Base-by-base conservation (phyloP, 2,113 vertebrate genomes). In the Prolemur simus region DNA sequence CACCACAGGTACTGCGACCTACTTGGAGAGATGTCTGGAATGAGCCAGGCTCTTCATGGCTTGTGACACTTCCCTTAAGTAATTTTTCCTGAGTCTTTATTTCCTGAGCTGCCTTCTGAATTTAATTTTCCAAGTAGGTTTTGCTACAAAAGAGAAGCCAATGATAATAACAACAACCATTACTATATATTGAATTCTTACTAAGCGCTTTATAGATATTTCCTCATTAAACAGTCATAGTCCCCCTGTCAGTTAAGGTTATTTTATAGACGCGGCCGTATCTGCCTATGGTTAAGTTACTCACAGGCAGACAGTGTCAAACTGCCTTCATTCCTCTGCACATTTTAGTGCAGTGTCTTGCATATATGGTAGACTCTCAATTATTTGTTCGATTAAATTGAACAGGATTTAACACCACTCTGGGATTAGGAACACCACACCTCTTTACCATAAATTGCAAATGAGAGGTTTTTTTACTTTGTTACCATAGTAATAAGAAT, bases 31-130 rank as follows among this genome's bases (percentile, higher is more conserved):
- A 34, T 37, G 32, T 64, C 42, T 82, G 47, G n/a, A 87, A 73
- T 39, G 4, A 86, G 21, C 58, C 4, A 11, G 82, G 73, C 66
- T 42, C 18, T 58, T 6, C 29, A 42, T 49, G 39, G 18, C 39
- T 66, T 27, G 14, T 89, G 39, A 32, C 21, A 58, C 2, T 52
- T 91, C 37, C 42, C n/a, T 54, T 77, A 92, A 47, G 47, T 80
- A 78, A 88, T 87, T 91, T 92, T 94, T 49, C 78, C 66, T 86
- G 20, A 92, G 78, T 69, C 54, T 89, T 14, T 39, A 76, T 23
- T 94, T 86, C 47, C 58, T 87, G 21, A 39, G 27, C 37, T 60
- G 25, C 23, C 56, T 87, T 84, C 84, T 89, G 74, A 66, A 83
- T 69, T 82, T 91, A 88, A 69, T 63, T 91, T 91, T 66, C 63